phyloP scores from a whole-genome alignment of 2,797 vertebrate genomes.

The Acanthopagrus latus region DNA sequence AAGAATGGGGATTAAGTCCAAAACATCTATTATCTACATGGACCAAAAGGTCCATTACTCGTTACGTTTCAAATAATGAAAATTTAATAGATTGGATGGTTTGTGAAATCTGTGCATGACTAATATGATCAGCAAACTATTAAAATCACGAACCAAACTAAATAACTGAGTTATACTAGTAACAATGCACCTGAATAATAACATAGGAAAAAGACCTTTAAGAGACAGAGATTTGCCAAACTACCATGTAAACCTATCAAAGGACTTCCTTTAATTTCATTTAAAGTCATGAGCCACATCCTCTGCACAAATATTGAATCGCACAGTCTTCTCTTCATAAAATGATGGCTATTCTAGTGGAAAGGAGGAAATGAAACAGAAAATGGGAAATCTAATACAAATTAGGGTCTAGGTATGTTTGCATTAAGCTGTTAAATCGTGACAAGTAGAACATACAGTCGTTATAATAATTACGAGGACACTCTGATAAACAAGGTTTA shows the following conservation, averaged over 20 bases:
- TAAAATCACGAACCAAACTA: conserved; percentile 36
- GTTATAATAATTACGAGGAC: conserved; percentile 2
- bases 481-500: conserved; percentile 1
- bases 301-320: conserved; percentile 44
- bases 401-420: conserved; percentile 30
- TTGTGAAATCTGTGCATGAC: conserved; percentile 61
- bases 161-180: conserved; percentile 31
- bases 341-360: conserved; percentile 42
- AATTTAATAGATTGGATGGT: conserved; percentile 31
- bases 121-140: conserved; percentile 31
- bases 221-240: conserved; percentile 39
- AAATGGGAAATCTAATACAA: conserved; percentile 54
- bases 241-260: conserved; percentile 37
- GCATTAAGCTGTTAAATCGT: conserved; percentile 10
- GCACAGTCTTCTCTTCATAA: conserved; percentile 29
- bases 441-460: not conserved
- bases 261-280: conserved; percentile 46
- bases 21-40: too few species aligned
- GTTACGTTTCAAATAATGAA: conserved; percentile 47
- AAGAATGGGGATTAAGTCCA: too few species aligned
- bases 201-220: not conserved
- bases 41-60: conserved; percentile 11
- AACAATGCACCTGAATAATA: too few species aligned
- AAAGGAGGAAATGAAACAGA: conserved; percentile 59
- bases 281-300: conserved; percentile 48